These are phyloP conservation scores for Mayetiola destructor DNA, from an alignment of 2,888 invertebrate genomes.

Conservation along the genomic window DNA sequence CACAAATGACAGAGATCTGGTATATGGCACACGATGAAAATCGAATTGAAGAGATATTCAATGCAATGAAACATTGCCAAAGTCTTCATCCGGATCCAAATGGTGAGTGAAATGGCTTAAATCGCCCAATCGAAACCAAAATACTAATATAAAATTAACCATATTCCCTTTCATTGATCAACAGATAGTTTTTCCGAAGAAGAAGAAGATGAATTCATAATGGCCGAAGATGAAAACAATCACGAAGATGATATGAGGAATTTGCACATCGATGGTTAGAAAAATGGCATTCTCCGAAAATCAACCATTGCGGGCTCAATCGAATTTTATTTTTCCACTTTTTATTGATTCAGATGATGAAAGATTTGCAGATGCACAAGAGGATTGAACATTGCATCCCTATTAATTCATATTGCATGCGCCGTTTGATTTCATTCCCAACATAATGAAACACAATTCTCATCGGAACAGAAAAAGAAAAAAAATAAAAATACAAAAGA, in stretches of 20 bases:
- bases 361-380: constrained; percentile 33
- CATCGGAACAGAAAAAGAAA: too few species aligned
- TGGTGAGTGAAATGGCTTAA: too few species aligned
- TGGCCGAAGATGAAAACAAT: constrained; percentile 21
- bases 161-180: neutral
- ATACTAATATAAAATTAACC: neutral
- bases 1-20: constrained; percentile 53
- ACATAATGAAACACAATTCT: too few species aligned
- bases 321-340: neutral
- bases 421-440: too few species aligned
- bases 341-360: constrained; percentile 28
- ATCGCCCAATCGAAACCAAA: neutral
- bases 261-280: constrained; percentile 23
- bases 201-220: constrained; percentile 13
- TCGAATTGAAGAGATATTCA: constrained; percentile 51
- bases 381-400: constrained; percentile 19
- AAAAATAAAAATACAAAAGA: too few species aligned
- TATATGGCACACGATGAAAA: constrained; percentile 51
- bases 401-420: too few species aligned
- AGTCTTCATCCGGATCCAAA: constrained; percentile 64
- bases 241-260: constrained; percentile 29
- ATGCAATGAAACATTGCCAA: constrained; percentile 62
- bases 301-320: too few species aligned
- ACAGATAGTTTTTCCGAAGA: constrained; percentile 13
- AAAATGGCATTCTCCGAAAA: too few species aligned